A percentile compares a stretch with the other conserved stretches of the same genome.
phyloP scores from a whole-genome alignment of 1,140 invertebrate genomes.

The Sesamia nonagrioides region DNA sequence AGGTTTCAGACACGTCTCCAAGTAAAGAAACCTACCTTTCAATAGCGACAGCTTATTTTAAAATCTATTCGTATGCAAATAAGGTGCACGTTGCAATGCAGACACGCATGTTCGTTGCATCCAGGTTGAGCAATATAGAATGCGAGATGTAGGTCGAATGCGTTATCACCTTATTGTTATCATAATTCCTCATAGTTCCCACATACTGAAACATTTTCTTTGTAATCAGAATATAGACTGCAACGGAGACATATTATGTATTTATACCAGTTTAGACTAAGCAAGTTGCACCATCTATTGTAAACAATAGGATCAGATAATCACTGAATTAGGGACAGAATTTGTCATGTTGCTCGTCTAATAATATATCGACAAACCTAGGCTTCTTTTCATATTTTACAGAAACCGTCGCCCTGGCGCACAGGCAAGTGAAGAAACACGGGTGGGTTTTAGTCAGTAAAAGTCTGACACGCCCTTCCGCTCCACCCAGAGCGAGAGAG shows the following conservation, averaged over 20 bases:
- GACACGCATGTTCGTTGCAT: conserved; percentile 54
- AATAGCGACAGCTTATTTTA: not conserved
- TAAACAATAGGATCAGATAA: not conserved
- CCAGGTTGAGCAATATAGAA: conserved; percentile 67
- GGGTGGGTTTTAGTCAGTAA: too few species aligned
- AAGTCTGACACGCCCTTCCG: too few species aligned
- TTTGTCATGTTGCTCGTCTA: too few species aligned
- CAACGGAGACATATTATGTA: not conserved
- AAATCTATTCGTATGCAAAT: conserved; percentile 31
- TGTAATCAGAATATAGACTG: conserved; percentile 13
- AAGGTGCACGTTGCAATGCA: conserved; percentile 34
- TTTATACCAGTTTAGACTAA: not conserved
- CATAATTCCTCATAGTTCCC: conserved; percentile 50
- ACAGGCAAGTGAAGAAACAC: too few species aligned
- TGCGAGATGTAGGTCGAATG: conserved; percentile 59
- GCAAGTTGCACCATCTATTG: not conserved
- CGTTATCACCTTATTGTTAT: conserved; percentile 61
- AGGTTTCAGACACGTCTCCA: conserved; percentile 17
- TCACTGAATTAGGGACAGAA: not conserved
- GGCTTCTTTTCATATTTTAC: too few species aligned
- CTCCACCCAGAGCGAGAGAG: too few species aligned
- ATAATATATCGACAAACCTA: too few species aligned
- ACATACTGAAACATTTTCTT: conserved; percentile 32
- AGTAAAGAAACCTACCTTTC: conserved; percentile 20
- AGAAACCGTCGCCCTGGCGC: too few species aligned